Evolutionary conservation across 2,113 vertebrate species (phyloP), one percentile per base, ranked within the genome.

Genomic region (Aptenodytes patagonicus): DNA sequence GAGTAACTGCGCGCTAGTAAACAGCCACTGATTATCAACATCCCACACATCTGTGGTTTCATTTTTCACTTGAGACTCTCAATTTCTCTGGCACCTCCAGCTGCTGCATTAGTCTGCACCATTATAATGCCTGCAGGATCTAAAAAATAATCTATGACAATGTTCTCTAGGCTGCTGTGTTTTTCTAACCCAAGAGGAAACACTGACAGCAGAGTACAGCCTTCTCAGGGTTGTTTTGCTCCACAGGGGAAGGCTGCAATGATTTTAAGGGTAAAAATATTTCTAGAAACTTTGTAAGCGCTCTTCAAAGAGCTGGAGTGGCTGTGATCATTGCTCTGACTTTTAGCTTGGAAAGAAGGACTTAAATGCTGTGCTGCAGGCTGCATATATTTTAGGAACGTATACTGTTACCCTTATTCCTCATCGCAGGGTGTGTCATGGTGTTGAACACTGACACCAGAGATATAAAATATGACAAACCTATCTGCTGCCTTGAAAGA

Each of bases 121-220:
- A 94, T 90, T 94, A 87, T 84, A 95, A 86, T 66, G 86, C 96
- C 95, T 64, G 83, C 92, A 96, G 95, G 92, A 78, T 75, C 72
- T 93, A 69, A 88, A 80, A 86, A 90, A 92, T 90, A 92, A 95
- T 94, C 90, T 90, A 87, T 86, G 76, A 90, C 88, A 83, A 75
- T 38, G 90, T 97, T 90, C 71, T 89, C 47, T 20, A 75, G 92
- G 95, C 90, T 86, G 92, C 85, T 90, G 85, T 81, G 92, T 87
- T 95, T 92, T 91, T 64, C 79, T 64, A 93, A 79, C 60, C 69
- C 68, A 64, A 62, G 72, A 91, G 92, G 76, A 93, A 95, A 81
- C 65, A 57, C 26, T 64, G 80, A 89, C 90, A 92, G 87, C 89
- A 84, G 38, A 36, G 42, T 44, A 78, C 72, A 73, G 90, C 1